Evolutionary conservation across 2,797 vertebrate genomes (phyloP).

Genomic region (Coccyzus lansbergi): DNA sequence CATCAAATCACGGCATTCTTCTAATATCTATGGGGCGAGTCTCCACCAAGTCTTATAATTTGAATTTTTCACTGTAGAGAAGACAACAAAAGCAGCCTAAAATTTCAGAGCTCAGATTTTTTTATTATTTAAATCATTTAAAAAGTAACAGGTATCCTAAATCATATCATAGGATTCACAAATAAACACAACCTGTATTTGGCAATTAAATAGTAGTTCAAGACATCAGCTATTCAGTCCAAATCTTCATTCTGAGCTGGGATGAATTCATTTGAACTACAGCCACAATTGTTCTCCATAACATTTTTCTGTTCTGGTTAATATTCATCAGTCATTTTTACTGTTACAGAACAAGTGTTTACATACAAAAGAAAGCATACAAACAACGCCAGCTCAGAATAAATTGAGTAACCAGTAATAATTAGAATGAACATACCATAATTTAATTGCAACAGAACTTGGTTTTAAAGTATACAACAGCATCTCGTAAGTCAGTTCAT

Average conservation of each 20-base stretch:
- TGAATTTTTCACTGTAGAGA: not conserved
- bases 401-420: constrained; percentile 50
- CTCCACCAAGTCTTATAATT: not conserved
- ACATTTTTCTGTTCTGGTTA: constrained; percentile 2
- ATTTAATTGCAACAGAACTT: constrained; percentile 48
- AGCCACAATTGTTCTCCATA: not conserved
- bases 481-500: constrained; percentile 2
- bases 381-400: constrained; percentile 28
- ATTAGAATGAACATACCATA: constrained; percentile 30
- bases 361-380: constrained; percentile 18
- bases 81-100: not conserved
- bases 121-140: not conserved
- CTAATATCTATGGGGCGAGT: not conserved
- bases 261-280: not conserved
- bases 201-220: not conserved
- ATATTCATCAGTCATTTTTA: constrained; percentile 41
- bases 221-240: not conserved
- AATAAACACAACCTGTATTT: not conserved
- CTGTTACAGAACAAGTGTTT: constrained; percentile 10
- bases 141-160: not conserved
- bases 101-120: not conserved
- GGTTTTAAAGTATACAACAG: not conserved
- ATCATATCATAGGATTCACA: not conserved
- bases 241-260: not conserved
- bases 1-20: not conserved